Evolutionary conservation across 2,888 invertebrate genomes (phyloP).

Genomic region (Heteropelma amictum): DNA sequence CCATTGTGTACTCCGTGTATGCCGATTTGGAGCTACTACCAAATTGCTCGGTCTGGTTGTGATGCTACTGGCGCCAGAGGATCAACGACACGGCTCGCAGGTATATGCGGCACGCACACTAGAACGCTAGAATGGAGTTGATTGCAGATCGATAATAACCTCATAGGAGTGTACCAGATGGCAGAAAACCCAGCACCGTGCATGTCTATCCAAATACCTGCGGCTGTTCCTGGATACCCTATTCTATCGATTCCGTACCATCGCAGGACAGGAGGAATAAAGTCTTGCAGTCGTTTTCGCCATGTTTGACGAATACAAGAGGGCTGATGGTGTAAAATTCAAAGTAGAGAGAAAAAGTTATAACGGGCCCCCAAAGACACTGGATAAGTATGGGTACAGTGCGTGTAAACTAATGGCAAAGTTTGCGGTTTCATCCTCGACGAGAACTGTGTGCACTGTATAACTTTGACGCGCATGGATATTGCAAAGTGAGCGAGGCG

Average conservation of each 20-base stretch:
- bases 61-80: conserved; percentile 27
- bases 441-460: conserved; percentile 2
- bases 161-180: conserved; percentile 65
- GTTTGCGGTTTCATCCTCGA: conserved; percentile 24
- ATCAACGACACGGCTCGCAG: conserved; percentile 31
- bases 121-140: conserved; percentile 65
- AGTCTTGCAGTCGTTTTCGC: neutral
- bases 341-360: neutral
- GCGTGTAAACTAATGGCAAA: conserved; percentile 21
- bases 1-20: conserved; percentile 40
- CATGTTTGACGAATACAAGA: neutral
- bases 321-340: neutral
- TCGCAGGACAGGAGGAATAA: neutral
- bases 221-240: conserved; percentile 39
- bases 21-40: conserved; percentile 6
- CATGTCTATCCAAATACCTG: neutral
- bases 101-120: conserved; percentile 32
- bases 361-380: neutral
- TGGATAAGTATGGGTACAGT: neutral
- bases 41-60: conserved; percentile 33
- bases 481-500: conserved; percentile 26
- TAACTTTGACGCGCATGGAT: conserved; percentile 34
- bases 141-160: conserved; percentile 70
- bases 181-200: conserved; percentile 48
- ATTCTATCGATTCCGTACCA: conserved; percentile 38